These are phyloP conservation scores for Mylabris sibirica DNA, from an alignment of 2,888 invertebrate species.

Conservation along the genomic window DNA sequence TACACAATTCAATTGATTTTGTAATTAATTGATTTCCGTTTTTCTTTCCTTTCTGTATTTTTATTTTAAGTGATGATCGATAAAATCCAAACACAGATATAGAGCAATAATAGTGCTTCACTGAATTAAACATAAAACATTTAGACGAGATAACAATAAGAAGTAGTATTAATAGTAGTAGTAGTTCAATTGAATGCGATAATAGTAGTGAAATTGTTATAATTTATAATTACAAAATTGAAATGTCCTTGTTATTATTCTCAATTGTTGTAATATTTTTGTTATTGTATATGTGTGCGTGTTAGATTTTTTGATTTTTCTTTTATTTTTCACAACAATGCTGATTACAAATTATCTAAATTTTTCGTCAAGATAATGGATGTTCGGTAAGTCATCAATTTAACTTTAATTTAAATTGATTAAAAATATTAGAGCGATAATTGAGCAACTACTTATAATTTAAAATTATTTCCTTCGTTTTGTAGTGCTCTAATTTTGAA, in stretches of 20 bases:
- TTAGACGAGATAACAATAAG: neutral
- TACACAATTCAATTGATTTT: neutral
- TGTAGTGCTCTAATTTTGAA: neutral
- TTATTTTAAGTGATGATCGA: neutral
- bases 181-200: neutral
- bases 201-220: neutral
- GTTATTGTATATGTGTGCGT: constrained; percentile 16
- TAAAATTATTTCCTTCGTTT: neutral
- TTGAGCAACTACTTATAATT: neutral
- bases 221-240: constrained; percentile 21
- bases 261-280: constrained; percentile 17
- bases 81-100: neutral
- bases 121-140: too few relatives aligned
- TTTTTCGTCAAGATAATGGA: constrained; percentile 7
- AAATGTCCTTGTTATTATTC: constrained; percentile 31
- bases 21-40: neutral
- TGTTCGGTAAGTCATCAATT: neutral
- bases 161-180: constrained; percentile 10
- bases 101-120: too few relatives aligned
- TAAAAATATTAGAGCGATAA: neutral
- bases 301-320: neutral
- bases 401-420: neutral
- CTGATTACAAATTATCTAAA: neutral
- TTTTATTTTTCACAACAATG: neutral
- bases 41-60: neutral